Percentiles rank a stretch among this genome's conserved stretches.
These are phyloP conservation scores for Megaustenia siamemsis DNA, from an alignment of 2,888 invertebrate genomes.

Conservation along the genomic window DNA sequence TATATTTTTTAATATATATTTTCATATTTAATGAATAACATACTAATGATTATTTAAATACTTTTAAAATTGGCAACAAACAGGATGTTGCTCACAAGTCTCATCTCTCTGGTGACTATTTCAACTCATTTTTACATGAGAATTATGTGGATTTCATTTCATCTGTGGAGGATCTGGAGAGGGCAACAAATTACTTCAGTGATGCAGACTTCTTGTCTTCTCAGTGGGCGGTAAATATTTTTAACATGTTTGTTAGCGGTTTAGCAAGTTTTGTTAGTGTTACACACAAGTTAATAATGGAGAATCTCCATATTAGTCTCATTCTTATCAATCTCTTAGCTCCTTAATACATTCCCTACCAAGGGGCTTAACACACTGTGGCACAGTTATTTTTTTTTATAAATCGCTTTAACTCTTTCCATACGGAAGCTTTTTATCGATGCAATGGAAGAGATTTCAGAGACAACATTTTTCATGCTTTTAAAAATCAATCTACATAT, in stretches of 20 bases:
- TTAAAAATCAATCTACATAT: no score
- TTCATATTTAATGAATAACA: background rate
- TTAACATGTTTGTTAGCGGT: background rate
- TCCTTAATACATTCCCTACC: no score
- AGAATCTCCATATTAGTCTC: no score
- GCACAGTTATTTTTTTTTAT: no score
- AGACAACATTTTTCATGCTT: no score
- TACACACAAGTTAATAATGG: no score
- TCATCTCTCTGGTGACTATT: conserved; percentile 79
- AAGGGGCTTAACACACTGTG: no score
- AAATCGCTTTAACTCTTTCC: no score
- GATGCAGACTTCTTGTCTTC: conserved; percentile 87
- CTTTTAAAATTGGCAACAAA: conserved; percentile 27
- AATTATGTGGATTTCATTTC: conserved; percentile 85
- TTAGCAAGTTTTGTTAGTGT: no score
- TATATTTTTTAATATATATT: background rate
- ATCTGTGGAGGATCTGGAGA: conserved; percentile 84
- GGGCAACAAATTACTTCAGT: conserved; percentile 86
- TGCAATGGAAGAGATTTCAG: no score
- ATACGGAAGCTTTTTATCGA: no score
- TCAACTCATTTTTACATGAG: conserved; percentile 80
- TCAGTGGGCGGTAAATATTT: conserved; percentile 77
- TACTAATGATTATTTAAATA: background rate
- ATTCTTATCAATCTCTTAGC: no score
- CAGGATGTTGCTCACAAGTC: conserved; percentile 78